Base-by-base conservation (phyloP, 30 jellyfish, hydroid and myxozoan genomes). In the Hydra vulgaris region DNA sequence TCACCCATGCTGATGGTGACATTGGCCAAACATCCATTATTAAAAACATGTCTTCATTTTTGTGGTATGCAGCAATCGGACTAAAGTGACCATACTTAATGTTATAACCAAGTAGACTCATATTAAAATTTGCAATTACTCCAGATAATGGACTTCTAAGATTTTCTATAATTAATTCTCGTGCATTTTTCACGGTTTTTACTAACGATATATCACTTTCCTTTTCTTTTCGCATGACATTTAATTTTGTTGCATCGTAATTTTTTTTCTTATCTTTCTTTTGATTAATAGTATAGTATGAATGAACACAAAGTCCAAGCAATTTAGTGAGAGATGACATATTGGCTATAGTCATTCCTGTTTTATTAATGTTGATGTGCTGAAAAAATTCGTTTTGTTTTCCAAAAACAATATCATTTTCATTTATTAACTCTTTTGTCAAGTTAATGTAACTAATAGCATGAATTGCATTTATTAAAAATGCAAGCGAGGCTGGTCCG, bases 1-100 rank as follows among this genome's bases (percentile, higher is more conserved):
- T 18, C 18, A 87, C 95, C 95, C 95, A 87, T 17, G 90, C 95
- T 21, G 95, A 84, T 23, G 87, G 83, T 15, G 95, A 76, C 18
- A 81, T 84, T 75, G 92, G 92, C 95, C 92, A 87, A 7, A 84
- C 91, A 53, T 80, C 95, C 70, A 87, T 40, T 17, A 87, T 81
- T 26, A 87, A 78, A 25, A 81, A 54, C 87, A 76, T 87, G 27
- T 86, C 91, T 17, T 54, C 70, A 8, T 8, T 66, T 18, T 70
- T 66, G 53, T 86, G 79, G 71, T 74, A 87, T 18, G 88, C 95
- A 23, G 85, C 95, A 26, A 87, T 73, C 8, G 95, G 95, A 66
- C 95, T 87, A 79, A 81, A 82, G 67, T 87, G 95, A 0, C 95
- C 95, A 7, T 53, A 27, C 54, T 40, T 70, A 18, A 25, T 82